A percentile compares a stretch with the other conserved stretches of the same genome.
Conservation (phyloP, 2,888 invertebrate species). For the Eristalis intricaria region DNA sequence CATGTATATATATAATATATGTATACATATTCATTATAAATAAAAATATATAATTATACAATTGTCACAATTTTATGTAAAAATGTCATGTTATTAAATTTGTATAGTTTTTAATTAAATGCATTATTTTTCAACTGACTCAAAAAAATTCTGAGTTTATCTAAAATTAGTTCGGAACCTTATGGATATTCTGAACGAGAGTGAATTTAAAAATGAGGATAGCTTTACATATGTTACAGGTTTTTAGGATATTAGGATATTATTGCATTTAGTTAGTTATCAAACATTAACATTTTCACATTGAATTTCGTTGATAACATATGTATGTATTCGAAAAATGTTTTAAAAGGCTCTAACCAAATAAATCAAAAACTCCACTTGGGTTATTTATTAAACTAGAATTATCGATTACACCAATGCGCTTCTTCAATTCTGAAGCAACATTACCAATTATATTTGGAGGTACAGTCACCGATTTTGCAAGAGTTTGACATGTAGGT, state of each 20-base stretch:
- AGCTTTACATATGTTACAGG: no score
- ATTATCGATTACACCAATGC: constrained; percentile 58
- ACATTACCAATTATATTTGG: constrained; percentile 74
- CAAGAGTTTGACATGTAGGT: constrained; percentile 77
- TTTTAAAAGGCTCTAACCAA: constrained; percentile 19
- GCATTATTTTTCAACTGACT: constrained; percentile 30
- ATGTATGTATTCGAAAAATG: not conserved
- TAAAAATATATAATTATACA: constrained; percentile 30
- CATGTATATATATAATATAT: constrained; percentile 32
- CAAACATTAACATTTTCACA: not conserved
- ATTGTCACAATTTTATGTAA: constrained; percentile 38
- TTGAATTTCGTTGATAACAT: not conserved
- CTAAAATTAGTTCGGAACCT: not conserved
- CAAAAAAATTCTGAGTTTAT: not conserved
- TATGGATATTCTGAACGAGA: no score
- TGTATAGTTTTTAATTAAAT: constrained; percentile 29
- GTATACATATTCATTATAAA: constrained; percentile 1
- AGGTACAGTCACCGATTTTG: constrained; percentile 72
- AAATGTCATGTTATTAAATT: constrained; percentile 30
- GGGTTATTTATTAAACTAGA: not conserved
- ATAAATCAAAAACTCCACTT: not conserved
- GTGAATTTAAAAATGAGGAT: no score
- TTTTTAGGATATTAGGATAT: no score
- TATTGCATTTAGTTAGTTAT: not conserved
- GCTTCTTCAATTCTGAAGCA: constrained; percentile 33